Conservation (phyloP, 2,888 invertebrate species). For the Liopterus haemorrhoidalis region DNA sequence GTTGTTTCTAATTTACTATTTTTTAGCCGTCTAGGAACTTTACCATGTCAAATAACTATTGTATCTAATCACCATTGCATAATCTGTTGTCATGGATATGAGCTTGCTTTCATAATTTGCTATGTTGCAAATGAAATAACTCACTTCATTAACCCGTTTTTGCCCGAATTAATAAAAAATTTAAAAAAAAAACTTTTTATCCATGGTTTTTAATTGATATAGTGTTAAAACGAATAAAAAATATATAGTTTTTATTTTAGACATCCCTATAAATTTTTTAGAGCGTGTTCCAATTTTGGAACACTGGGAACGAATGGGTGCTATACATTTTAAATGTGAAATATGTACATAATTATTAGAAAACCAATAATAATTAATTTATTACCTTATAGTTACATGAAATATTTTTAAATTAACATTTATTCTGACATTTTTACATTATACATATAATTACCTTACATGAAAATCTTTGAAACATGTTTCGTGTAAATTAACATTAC, state of each 20-base stretch:
- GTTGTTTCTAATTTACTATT: too few relatives aligned
- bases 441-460: neutral
- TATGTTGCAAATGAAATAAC: too few relatives aligned
- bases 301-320: conserved; percentile 5
- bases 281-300: conserved; percentile 9
- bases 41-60: too few relatives aligned
- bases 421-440: neutral
- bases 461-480: conserved; percentile 11
- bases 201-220: neutral
- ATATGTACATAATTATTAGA: neutral
- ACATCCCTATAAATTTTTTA: too few relatives aligned
- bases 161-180: conserved; percentile 5
- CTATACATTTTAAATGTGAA: too few relatives aligned
- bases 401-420: neutral
- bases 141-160: conserved; percentile 10
- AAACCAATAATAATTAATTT: neutral
- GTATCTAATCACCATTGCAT: too few relatives aligned
- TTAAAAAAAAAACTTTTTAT: neutral
- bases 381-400: neutral
- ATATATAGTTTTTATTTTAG: neutral
- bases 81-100: too few relatives aligned
- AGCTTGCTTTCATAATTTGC: too few relatives aligned
- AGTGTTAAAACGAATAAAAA: neutral
- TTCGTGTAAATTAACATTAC: conserved; percentile 11
- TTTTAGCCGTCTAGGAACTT: too few relatives aligned